Evolutionary conservation across 2,888 invertebrate species (phyloP), one percentile per base, ranked within the genome.

Genomic region (Syritta pipiens): DNA sequence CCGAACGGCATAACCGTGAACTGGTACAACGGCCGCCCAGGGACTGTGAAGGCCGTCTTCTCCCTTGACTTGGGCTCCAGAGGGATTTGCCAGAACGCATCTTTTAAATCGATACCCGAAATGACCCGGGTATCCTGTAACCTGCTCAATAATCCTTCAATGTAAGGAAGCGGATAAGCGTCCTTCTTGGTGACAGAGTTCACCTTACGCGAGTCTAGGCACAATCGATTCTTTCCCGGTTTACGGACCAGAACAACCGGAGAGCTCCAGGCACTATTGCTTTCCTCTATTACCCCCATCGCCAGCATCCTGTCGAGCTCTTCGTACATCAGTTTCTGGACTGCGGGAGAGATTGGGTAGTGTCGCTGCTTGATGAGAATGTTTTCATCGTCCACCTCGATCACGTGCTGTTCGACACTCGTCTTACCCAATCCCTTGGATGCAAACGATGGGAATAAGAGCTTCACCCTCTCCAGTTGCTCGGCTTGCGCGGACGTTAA

Each of bases 241-340:
- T n/a, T n/a, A n/a, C n/a, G n/a, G n/a, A n/a, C n/a, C n/a, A n/a
- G n/a, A n/a, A n/a, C n/a, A n/a, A n/a, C n/a, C n/a, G 44, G 30
- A 30, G 37, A 4, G 28, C 57, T 42, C 53, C 53, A 59, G 10
- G 30, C 57, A 30, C 44, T 40, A 5, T 44, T 40, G 7, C 10
- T 59, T 14, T 10, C 26, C 17, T 19, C 57, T 7, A 7, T 44
- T 6, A 14, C 44, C 22, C n/a, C 59, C 14, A 22, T 7, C 14
- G 20, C 28, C 17, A 22, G 17, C 59, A 60, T 60, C n/a, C 59
- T 9, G 1, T 60, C 60, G 2, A 60, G 26, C 17, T 60, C 60
- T 4, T 46, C 48, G 7, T 46, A 60, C 17, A 48, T 1, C 0
- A 60, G 35, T 14, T 60, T 60, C 20, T 60, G 60, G 3, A 60